Evolutionary conservation across 2,113 vertebrate genomes (phyloP).

Genomic region (Cheirogaleus medius): DNA sequence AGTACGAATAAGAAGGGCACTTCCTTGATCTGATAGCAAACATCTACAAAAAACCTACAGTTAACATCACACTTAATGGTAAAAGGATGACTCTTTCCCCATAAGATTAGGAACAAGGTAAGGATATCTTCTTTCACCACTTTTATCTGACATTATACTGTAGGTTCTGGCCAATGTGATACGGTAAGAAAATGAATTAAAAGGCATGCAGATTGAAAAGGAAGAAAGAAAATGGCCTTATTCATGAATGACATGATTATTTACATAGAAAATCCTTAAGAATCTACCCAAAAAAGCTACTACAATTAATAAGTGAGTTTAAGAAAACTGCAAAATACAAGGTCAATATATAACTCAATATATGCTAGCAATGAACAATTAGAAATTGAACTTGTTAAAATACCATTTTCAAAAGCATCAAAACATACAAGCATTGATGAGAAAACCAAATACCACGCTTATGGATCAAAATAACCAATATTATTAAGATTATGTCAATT

Average conservation of each 20-base stretch:
- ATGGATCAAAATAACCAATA: background rate
- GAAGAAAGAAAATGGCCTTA: background rate
- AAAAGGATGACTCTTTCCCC: background rate
- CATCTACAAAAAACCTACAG: background rate
- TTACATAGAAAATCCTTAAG: background rate
- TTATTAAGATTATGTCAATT: no score
- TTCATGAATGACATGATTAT: background rate
- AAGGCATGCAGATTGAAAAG: background rate
- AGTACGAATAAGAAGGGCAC: background rate
- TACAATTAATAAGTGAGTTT: background rate
- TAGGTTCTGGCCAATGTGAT: background rate
- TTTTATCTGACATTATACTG: background rate
- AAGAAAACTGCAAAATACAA: background rate
- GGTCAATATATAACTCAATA: background rate
- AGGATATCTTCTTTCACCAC: background rate
- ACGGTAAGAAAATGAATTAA: background rate
- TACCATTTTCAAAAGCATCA: background rate
- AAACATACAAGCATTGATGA: background rate
- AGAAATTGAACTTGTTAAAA: background rate
- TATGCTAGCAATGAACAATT: background rate
- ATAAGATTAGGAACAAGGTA: background rate
- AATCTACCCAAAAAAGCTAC: background rate
- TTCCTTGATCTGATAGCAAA: background rate
- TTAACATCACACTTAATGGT: background rate
- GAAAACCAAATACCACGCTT: background rate